Percentiles rank a stretch among this genome's conserved stretches.
Evolutionary conservation across 2,888 invertebrate species (phyloP).

Genomic region (Parnassius smintheus): DNA sequence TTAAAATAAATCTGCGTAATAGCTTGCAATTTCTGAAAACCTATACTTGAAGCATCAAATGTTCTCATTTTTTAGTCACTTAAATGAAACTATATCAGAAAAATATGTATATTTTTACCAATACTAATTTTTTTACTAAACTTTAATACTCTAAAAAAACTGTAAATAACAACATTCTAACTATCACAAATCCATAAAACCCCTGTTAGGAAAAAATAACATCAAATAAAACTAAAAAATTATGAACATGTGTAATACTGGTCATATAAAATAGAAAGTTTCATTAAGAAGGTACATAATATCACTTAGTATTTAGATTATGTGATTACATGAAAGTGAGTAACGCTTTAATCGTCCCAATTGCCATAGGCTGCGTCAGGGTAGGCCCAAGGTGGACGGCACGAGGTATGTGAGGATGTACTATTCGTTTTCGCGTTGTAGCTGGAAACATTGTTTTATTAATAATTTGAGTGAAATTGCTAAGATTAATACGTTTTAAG

Average conservation of each 20-base stretch:
- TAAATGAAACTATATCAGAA: too few relatives aligned
- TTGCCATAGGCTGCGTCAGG: constrained; percentile 55
- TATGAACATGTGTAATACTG: too few relatives aligned
- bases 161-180: not conserved
- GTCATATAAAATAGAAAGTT: too few relatives aligned
- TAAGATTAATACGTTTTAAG: too few relatives aligned
- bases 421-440: constrained; percentile 64
- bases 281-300: not conserved
- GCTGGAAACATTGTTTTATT: constrained; percentile 43
- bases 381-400: constrained; percentile 74
- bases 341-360: constrained; percentile 58
- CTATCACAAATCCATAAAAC: not conserved
- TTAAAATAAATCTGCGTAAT: too few relatives aligned
- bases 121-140: not conserved
- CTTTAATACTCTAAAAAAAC: not conserved
- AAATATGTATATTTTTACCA: too few relatives aligned
- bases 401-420: constrained; percentile 59
- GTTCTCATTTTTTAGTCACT: too few relatives aligned
- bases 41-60: too few relatives aligned
- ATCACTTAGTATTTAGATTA: constrained; percentile 15
- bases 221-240: too few relatives aligned
- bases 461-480: too few relatives aligned
- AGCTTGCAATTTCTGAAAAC: too few relatives aligned
- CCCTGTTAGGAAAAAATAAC: too few relatives aligned
- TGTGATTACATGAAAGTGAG: constrained; percentile 8